Conservation (phyloP, 2,888 invertebrate genomes). For the Synergus japonicus region DNA sequence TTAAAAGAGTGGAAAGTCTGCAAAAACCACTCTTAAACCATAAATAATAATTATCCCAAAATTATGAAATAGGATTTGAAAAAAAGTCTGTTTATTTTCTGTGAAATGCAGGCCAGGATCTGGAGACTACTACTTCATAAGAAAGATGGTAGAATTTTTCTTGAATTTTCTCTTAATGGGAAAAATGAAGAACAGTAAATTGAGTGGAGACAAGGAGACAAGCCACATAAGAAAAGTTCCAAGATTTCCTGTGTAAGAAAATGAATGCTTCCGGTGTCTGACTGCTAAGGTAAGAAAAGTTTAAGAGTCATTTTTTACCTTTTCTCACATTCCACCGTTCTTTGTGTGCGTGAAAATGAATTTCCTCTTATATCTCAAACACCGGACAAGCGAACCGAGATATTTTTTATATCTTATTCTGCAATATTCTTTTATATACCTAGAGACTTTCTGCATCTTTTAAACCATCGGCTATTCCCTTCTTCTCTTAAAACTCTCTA, state of each 20-base stretch:
- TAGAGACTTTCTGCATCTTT: background rate
- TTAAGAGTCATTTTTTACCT: slow-evolving; percentile 16
- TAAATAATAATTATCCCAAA: background rate
- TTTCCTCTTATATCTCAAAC: slow-evolving; percentile 23
- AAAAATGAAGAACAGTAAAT: slow-evolving; percentile 21
- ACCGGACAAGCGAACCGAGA: background rate
- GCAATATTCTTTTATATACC: background rate
- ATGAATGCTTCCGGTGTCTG: slow-evolving; percentile 34
- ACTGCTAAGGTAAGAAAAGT: slow-evolving; percentile 30
- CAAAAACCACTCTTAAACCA: background rate
- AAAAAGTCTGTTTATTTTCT: background rate
- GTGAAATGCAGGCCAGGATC: background rate
- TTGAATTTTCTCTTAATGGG: background rate
- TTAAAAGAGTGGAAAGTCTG: no score
- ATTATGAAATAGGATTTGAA: slow-evolving; percentile 2
- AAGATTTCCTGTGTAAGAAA: slow-evolving; percentile 33
- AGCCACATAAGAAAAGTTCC: slow-evolving; percentile 34
- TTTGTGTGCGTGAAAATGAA: slow-evolving; percentile 21
- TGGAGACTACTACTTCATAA: background rate
- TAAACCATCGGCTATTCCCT: background rate
- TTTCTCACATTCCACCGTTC: background rate
- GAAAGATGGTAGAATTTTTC: background rate
- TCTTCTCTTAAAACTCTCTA: background rate
- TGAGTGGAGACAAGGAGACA: slow-evolving; percentile 29
- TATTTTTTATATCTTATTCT: slow-evolving; percentile 21